Evolutionary conservation across 2,113 vertebrate species (phyloP).

Genomic region (Etheostoma cragini): DNA sequence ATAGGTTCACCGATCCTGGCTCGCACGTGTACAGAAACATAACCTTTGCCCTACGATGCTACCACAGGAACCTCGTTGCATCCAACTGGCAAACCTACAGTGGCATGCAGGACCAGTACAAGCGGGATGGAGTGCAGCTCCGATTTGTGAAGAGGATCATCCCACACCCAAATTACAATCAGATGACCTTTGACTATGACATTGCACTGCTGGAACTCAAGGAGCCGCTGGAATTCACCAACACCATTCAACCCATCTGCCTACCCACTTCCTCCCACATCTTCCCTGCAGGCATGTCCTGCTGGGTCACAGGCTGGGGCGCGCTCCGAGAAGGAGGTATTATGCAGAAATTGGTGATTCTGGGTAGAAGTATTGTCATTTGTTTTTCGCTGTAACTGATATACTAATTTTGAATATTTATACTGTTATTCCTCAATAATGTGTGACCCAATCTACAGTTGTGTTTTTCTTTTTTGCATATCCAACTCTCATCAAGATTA

Average conservation of each 20-base stretch:
- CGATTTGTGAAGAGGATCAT: constrained; percentile 76
- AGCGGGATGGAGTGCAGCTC: constrained; percentile 28
- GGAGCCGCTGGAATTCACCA: constrained; percentile 78
- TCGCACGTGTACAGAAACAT: background rate
- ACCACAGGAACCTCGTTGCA: constrained; percentile 81
- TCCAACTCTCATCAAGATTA: constrained; percentile 42
- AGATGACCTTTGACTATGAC: constrained; percentile 83
- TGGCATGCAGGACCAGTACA: constrained; percentile 88
- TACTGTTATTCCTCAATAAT: constrained; percentile 25
- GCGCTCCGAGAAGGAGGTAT: constrained; percentile 82
- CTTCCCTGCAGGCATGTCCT: constrained; percentile 82
- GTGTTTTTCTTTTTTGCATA: constrained; percentile 29
- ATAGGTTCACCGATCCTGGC: background rate
- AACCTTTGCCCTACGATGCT: constrained; percentile 22
- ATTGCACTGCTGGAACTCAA: constrained; percentile 84
- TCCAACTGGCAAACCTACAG: constrained; percentile 88
- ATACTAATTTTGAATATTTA: constrained; percentile 21
- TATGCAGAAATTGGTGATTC: constrained; percentile 33
- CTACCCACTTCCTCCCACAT: constrained; percentile 82
- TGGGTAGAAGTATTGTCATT: background rate
- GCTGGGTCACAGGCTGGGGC: constrained; percentile 87
- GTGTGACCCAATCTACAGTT: constrained; percentile 22
- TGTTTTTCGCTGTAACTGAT: background rate
- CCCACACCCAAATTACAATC: constrained; percentile 78
- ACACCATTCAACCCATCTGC: constrained; percentile 84